Conservation (phyloP, 1,140 invertebrate species). For the Macrocentrus cingulum region DNA sequence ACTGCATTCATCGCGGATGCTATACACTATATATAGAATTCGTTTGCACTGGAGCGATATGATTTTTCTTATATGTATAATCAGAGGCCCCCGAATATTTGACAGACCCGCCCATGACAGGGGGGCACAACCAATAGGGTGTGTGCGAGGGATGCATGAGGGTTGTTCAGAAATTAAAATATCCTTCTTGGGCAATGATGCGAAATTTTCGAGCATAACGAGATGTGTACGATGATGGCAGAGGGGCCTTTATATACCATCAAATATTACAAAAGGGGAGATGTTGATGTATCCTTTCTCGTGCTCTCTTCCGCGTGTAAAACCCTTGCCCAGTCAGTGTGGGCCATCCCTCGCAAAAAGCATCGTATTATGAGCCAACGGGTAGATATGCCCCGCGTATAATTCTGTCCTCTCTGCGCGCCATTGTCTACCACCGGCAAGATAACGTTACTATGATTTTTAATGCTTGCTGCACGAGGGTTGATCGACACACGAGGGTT, state of each 20-base stretch:
- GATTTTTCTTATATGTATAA: neutral
- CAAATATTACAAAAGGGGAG: no score
- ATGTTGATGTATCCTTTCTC: neutral
- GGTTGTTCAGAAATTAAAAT: slow-evolving; percentile 47
- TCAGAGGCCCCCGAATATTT: neutral
- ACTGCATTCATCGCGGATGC: neutral
- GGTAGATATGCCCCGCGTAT: slow-evolving; percentile 44
- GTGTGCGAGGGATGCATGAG: slow-evolving; percentile 20
- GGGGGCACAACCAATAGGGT: slow-evolving; percentile 37
- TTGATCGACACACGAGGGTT: slow-evolving; percentile 11
- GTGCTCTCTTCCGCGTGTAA: neutral
- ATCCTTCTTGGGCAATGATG: slow-evolving; percentile 44
- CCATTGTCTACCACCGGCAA: slow-evolving; percentile 42
- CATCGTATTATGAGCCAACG: slow-evolving; percentile 29
- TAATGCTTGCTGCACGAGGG: slow-evolving; percentile 36
- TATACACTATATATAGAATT: no score
- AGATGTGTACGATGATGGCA: slow-evolving; percentile 3
- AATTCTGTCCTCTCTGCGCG: slow-evolving; percentile 29
- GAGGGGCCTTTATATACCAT: slow-evolving; percentile 8
- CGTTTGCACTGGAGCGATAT: neutral
- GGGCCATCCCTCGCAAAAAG: slow-evolving; percentile 22
- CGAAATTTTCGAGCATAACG: slow-evolving; percentile 26
- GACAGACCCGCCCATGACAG: slow-evolving; percentile 38
- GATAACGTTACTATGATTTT: slow-evolving; percentile 53
- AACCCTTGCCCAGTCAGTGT: slow-evolving; percentile 22